Conservation (phyloP, 2,113 vertebrate species). For the Phalacrocorax carbo region DNA sequence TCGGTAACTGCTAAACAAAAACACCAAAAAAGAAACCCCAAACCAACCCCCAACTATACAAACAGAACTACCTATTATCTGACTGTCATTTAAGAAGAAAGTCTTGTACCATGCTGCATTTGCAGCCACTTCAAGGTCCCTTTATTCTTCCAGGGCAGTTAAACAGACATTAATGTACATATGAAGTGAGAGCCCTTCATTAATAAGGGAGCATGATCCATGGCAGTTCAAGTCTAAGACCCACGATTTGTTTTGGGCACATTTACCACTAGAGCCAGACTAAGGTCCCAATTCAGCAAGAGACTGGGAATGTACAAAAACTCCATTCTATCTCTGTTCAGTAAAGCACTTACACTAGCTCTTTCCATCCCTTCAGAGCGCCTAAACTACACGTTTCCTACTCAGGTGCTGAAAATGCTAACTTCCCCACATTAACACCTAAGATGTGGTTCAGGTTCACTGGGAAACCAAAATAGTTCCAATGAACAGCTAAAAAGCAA, state of each 20-base stretch:
- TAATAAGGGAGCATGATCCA: not conserved
- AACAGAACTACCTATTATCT: not conserved
- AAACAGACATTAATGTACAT: not conserved
- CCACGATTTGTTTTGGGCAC: not conserved
- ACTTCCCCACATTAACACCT: conserved; percentile 3
- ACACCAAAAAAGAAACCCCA: no score
- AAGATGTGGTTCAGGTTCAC: conserved; percentile 37
- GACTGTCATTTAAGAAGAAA: not conserved
- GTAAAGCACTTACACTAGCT: not conserved
- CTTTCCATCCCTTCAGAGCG: not conserved
- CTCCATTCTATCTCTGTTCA: not conserved
- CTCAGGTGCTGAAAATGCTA: conserved; percentile 6
- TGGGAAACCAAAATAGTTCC: conserved; percentile 27
- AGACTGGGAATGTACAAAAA: not conserved
- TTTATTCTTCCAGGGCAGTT: not conserved
- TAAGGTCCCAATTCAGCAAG: not conserved
- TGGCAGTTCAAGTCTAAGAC: not conserved
- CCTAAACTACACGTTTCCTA: not conserved
- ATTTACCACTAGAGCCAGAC: not conserved
- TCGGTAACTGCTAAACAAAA: not conserved
- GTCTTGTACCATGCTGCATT: not conserved
- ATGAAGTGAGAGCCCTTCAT: not conserved
- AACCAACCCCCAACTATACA: not conserved
- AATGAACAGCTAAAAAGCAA: conserved; percentile 39
- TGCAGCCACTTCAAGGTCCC: not conserved